Conservation (phyloP, 2,113 vertebrate genomes). For the Dissostichus mawsoni region DNA sequence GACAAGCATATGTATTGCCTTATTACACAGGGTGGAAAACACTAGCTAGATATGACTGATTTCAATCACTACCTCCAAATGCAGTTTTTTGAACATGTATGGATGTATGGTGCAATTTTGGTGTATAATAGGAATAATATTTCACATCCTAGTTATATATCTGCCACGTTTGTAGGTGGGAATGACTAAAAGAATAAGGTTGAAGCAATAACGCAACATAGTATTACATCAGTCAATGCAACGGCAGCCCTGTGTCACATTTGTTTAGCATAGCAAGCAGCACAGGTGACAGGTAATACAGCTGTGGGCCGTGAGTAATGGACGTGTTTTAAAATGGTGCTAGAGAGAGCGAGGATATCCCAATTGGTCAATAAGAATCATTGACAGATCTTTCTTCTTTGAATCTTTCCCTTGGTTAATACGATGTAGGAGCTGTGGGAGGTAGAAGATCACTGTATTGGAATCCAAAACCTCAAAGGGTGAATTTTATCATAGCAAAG, state of each 20-base stretch:
- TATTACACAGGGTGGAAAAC: slow-evolving; percentile 17
- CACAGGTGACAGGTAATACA: slow-evolving; percentile 22
- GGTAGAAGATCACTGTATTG: neutral
- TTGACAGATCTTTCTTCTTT: neutral
- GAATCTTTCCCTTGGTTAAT: neutral
- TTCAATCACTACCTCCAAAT: slow-evolving; percentile 22
- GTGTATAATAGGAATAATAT: slow-evolving; percentile 49
- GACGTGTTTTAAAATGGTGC: neutral
- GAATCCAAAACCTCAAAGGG: neutral
- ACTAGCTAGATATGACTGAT: slow-evolving; percentile 18
- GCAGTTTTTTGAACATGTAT: slow-evolving; percentile 25
- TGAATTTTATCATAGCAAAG: slow-evolving; percentile 6
- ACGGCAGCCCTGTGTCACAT: slow-evolving; percentile 14
- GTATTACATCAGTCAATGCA: slow-evolving; percentile 26
- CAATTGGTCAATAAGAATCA: slow-evolving; percentile 9
- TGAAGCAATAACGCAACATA: slow-evolving; percentile 28
- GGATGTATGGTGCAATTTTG: slow-evolving; percentile 30
- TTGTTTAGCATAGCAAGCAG: slow-evolving; percentile 16
- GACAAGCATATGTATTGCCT: slow-evolving; percentile 13
- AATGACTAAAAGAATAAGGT: slow-evolving; percentile 38
- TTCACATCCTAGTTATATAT: slow-evolving; percentile 39
- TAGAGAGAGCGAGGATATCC: neutral
- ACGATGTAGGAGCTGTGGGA: neutral
- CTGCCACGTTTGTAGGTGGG: slow-evolving; percentile 13
- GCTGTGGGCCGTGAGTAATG: neutral